Conservation (phyloP, 2,888 invertebrate species). For the Tinea semifulvella region DNA sequence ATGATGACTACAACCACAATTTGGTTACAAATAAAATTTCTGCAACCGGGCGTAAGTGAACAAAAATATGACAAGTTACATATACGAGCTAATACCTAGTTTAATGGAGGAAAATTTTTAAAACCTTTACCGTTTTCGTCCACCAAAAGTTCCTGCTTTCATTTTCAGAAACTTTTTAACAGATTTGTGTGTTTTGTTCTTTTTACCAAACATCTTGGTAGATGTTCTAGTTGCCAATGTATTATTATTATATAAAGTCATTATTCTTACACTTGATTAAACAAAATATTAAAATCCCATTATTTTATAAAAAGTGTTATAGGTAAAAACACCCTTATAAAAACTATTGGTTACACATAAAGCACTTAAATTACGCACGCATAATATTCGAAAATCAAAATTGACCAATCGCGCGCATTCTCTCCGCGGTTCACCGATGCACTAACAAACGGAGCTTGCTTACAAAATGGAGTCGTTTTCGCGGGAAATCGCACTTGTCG, state of each 20-base stretch:
- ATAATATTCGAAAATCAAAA: constrained; percentile 22
- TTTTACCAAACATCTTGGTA: constrained; percentile 51
- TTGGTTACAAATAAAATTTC: no score
- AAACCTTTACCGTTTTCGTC: constrained; percentile 45
- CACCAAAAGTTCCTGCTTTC: constrained; percentile 47
- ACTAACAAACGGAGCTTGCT: constrained; percentile 9
- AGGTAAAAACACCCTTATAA: constrained; percentile 20
- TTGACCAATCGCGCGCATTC: constrained; percentile 18
- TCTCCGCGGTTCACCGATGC: constrained; percentile 3
- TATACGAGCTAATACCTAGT: no score
- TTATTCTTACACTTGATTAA: constrained; percentile 20
- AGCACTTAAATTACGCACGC: constrained; percentile 2
- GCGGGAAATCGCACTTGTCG: not conserved
- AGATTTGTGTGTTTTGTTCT: constrained; percentile 39
- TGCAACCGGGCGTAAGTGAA: no score
- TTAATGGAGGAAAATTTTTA: not conserved
- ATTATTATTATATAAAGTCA: constrained; percentile 44
- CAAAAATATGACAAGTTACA: no score
- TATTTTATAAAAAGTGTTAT: not conserved
- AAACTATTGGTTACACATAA: not conserved
- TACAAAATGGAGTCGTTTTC: constrained; percentile 21
- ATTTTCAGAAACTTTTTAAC: constrained; percentile 37
- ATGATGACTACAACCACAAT: no score
- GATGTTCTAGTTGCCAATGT: constrained; percentile 42
- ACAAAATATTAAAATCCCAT: not conserved